Base-by-base conservation (phyloP, 1,140 invertebrate species). In the Harpegnathos saltator region DNA sequence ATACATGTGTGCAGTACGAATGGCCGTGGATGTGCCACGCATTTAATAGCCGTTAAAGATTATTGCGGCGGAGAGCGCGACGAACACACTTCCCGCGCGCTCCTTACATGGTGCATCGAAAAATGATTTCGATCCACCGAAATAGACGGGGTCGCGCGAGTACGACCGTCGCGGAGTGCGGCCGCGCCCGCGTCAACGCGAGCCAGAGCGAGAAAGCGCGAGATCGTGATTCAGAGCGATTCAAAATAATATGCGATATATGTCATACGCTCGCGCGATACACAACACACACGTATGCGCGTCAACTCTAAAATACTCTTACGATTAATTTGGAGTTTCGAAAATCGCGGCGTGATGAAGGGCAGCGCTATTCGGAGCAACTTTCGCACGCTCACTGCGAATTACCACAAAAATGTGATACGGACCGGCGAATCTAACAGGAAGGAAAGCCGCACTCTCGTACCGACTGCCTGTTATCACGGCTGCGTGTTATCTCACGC, bases 1-100 rank as follows among this genome's bases (percentile, higher is more conserved):
- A 24, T 65, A 38, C 33, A n/a, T 33, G 33, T 19, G 24, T 19
- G 52, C 38, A 11, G 38, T 9, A 44, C 7, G 38, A 44, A 44
- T 0, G 38, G 38, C 38, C 38, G 38, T 9, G 38, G 7, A 9
- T 44, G 38, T 44, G 7, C 38, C 38, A 11, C 29, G 38, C 38
- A 11, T 44, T 61, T 29, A 38, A 26, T 84, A 89, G 85, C 83
- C 87, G 11, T 80, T 91, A 85, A 85, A 85, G 89, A 91, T 92
- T 80, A 85, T 83, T 44, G 22, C 3, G 62, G 19, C 24, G 59
- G 7, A 44, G 38, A 44, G 38, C 3, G 38, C 38, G 38, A 83
- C 69, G 44, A 38, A 11, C 22, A 22, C 66, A 75, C 65, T 58
- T 75, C 50, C 44, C 11, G 65, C 85, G 65, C 85, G 87, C 65